Base-by-base conservation (phyloP, 2,888 invertebrate species). In the Altica lythri region DNA sequence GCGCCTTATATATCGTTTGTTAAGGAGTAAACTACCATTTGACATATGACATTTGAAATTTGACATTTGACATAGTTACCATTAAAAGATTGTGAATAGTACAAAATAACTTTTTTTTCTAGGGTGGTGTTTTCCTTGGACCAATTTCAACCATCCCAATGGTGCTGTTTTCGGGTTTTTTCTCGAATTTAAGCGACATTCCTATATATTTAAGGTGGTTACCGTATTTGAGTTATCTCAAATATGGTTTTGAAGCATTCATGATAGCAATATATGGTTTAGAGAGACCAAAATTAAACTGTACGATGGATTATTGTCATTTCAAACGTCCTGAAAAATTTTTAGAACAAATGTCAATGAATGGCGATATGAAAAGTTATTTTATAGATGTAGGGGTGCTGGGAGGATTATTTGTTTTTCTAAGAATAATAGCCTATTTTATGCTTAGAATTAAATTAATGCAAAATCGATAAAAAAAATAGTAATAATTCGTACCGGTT, bases 161-260 rank as follows among this genome's bases (percentile, higher is more conserved):
- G 50, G 88, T 95, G 38, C 81, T 95, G 19, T 95, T 95, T 79
- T 93, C 93, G 22, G 95, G 95, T 4, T 95, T 95, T 81, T 95
- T 95, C 77, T 92, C 95, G 40, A 93, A 91, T 74, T 88, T 95
- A 75, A 87, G 90, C 73, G 93, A 93, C 30, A 91, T 95, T 72
- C 95, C 95, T 2, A 81, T 83, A 48, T 95, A 95, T 74, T 79
- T 96, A 44, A 87, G 86, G 68, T 94, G 95, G 90, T 79, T 95
- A 13, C 89, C 94, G 1, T 95, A 95, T 74, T 80, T 91, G 18
- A 95, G 94, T 66, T 96, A 94, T 75, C 88, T 95, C 45, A 84
- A 90, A 52, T 95, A 95, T 72, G 91, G 93, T 22, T 95, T 95
- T 76, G 95, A 96, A 78, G 95, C 95, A 4, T 87, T 90, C 40